Percentiles rank a stretch among this genome's conserved stretches.
Conservation (phyloP, 2,888 invertebrate genomes). For the Spilosoma lubricipeda region DNA sequence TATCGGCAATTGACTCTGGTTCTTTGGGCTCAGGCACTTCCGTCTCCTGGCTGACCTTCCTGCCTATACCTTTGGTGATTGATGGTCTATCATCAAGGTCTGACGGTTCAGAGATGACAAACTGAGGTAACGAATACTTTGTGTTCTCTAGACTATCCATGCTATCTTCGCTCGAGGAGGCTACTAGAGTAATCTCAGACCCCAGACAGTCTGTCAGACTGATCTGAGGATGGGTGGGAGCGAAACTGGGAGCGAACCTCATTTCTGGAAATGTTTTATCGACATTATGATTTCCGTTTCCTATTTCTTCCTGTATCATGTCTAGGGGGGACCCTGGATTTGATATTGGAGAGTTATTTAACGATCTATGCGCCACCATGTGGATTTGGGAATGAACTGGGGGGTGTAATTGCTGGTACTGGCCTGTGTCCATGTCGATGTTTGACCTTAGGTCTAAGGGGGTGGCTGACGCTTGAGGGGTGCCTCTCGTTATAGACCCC, state of each 20-base stretch:
- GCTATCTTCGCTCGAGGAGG: conserved; percentile 91
- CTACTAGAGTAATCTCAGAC: conserved; percentile 92
- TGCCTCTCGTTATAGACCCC: conserved; percentile 89
- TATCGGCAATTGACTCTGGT: conserved; percentile 45
- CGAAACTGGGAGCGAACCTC: conserved; percentile 58
- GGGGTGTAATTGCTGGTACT: conserved; percentile 76
- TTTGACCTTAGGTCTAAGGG: conserved; percentile 85
- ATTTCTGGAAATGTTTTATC: conserved; percentile 49
- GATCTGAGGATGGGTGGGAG: conserved; percentile 91
- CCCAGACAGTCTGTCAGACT: conserved; percentile 97
- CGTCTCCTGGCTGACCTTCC: conserved; percentile 89
- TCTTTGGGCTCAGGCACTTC: conserved; percentile 66
- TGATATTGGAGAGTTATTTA: conserved; percentile 88
- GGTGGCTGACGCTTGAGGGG: conserved; percentile 87
- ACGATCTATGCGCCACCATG: conserved; percentile 82
- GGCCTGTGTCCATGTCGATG: conserved; percentile 84
- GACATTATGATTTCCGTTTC: conserved; percentile 70
- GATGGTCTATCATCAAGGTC: conserved; percentile 90
- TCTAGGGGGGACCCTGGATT: conserved; percentile 90
- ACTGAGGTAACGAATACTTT: conserved; percentile 85
- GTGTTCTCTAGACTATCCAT: conserved; percentile 89
- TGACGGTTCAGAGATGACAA: conserved; percentile 91
- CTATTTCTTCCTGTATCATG: conserved; percentile 90
- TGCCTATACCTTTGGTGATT: conserved; percentile 92
- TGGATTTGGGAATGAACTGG: conserved; percentile 78